A percentile compares a stretch with the other conserved stretches of the same genome.
Conservation (phyloP, 30 jellyfish, hydroid and myxozoan species). For the Phacellophora camtschatica region DNA sequence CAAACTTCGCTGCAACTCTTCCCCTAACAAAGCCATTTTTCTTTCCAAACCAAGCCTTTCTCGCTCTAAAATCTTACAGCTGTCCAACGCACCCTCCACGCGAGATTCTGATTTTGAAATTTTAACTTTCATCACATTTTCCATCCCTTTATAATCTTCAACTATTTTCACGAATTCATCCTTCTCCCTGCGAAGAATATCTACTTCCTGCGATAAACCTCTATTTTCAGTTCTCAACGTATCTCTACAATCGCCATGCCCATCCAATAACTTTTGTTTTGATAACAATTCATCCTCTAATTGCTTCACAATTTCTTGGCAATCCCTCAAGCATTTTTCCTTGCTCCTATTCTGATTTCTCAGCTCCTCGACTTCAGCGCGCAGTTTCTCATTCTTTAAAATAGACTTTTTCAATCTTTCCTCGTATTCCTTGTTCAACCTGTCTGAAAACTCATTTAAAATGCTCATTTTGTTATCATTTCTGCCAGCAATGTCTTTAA, state of each 20-base stretch:
- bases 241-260: constrained; percentile 44
- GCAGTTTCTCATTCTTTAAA: constrained; percentile 64
- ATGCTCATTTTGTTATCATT: constrained; percentile 20
- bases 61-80: constrained; percentile 63
- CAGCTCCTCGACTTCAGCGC: constrained; percentile 7
- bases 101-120: constrained; percentile 6
- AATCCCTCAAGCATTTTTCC: constrained; percentile 15
- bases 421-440: constrained; percentile 77
- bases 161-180: constrained; percentile 48
- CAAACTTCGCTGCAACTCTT: constrained; percentile 30
- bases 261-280: constrained; percentile 30
- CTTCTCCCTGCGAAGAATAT: constrained; percentile 66
- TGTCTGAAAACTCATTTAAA: constrained; percentile 34
- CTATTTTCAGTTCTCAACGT: constrained; percentile 59
- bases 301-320: constrained; percentile 36
- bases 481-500: constrained; percentile 40
- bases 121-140: constrained; percentile 24
- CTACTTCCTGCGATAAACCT: constrained; percentile 68
- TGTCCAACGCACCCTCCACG: constrained; percentile 39
- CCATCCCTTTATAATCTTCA: constrained; percentile 17
- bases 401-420: constrained; percentile 56
- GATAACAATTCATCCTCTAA: constrained; percentile 43
- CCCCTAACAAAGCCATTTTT: constrained; percentile 33
- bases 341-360: constrained; percentile 34
- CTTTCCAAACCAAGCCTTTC: constrained; percentile 70